These are phyloP conservation scores for Elysia crispata DNA, from an alignment of 2,888 invertebrate genomes.

Conservation along the genomic window DNA sequence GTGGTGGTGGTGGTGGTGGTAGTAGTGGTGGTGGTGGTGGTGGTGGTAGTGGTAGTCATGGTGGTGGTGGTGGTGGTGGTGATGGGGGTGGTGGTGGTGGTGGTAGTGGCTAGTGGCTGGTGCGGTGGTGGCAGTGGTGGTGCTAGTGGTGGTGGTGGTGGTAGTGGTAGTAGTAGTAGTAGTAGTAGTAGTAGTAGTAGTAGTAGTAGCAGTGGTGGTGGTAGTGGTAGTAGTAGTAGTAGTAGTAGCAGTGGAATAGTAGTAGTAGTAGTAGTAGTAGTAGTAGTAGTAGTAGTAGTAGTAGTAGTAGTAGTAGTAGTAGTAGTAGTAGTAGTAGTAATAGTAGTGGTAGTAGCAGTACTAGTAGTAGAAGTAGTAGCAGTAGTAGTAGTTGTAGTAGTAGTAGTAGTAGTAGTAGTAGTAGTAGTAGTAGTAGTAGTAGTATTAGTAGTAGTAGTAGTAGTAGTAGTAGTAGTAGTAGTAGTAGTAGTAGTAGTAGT, in stretches of 20 bases:
- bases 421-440: no score
- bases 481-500: neutral
- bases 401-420: neutral
- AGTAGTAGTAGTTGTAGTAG: neutral
- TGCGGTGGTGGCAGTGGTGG: no score
- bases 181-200: neutral
- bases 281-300: neutral
- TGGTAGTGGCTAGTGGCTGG: neutral
- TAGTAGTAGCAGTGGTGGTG: neutral
- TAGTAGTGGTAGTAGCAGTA: no score
- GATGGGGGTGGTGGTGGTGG: no score
- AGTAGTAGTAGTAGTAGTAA: neutral
- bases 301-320: neutral
- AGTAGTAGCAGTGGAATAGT: neutral
- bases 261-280: neutral
- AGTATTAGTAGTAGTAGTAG: no score
- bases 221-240: no score
- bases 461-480: slow-evolving; percentile 16
- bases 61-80: no score
- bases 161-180: no score
- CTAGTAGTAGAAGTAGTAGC: no score
- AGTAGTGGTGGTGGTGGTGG: no score
- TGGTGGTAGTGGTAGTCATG: no score
- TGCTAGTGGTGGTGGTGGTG: no score
- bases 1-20: neutral